Percentiles rank a stretch among this genome's conserved stretches.
Evolutionary conservation across 2,113 vertebrate species (phyloP).

Genomic region (Archilochus colubris): DNA sequence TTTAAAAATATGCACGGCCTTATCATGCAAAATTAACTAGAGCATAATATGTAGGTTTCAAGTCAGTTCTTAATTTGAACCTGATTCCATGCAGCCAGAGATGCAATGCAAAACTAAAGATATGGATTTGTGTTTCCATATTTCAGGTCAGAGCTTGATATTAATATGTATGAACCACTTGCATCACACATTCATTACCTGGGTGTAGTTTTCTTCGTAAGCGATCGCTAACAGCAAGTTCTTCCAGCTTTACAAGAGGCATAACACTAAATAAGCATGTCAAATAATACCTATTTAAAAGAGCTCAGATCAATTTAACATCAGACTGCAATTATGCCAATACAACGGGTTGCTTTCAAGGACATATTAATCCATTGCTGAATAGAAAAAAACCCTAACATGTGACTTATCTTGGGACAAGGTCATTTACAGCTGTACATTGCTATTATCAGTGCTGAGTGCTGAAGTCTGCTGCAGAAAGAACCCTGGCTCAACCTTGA

Average conservation of each 20-base stretch:
- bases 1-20: background rate
- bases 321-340: background rate
- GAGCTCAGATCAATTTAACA: background rate
- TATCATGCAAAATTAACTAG: background rate
- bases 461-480: background rate
- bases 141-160: background rate
- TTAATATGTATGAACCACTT: conserved; percentile 1
- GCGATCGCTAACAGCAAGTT: conserved; percentile 24
- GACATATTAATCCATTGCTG: background rate
- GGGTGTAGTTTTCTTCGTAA: conserved; percentile 10
- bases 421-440: background rate
- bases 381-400: background rate
- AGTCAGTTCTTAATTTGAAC: background rate
- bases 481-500: background rate
- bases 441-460: background rate
- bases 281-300: background rate
- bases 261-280: background rate
- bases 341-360: background rate
- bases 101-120: background rate
- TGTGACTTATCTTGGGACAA: background rate
- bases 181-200: background rate
- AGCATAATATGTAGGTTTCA: background rate
- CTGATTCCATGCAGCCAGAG: background rate
- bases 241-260: conserved; percentile 5
- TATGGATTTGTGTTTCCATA: background rate